phyloP scores from a whole-genome alignment of 1,140 invertebrate species.

The Diuraphis noxia region DNA sequence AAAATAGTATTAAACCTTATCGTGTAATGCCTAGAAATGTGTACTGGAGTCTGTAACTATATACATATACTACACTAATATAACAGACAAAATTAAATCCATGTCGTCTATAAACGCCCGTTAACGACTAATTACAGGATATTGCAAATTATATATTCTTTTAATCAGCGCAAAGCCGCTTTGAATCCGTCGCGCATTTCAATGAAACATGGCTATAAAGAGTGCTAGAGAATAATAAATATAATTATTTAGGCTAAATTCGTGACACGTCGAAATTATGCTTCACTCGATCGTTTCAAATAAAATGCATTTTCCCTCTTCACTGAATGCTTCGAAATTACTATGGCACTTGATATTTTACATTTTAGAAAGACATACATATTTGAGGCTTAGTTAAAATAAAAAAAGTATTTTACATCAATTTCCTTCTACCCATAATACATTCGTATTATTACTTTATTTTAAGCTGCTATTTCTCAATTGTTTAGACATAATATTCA shows the following conservation, averaged over 20 bases:
- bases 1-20: slow-evolving; percentile 25
- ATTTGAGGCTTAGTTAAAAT: no score
- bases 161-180: background rate
- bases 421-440: background rate
- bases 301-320: background rate
- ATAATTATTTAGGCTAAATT: background rate
- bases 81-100: background rate
- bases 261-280: background rate
- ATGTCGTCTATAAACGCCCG: background rate
- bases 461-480: background rate
- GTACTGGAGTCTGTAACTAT: background rate
- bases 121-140: slow-evolving; percentile 18
- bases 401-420: no score
- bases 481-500: background rate
- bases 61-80: background rate
- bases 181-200: background rate
- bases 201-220: background rate
- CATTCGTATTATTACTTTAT: background rate
- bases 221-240: background rate
- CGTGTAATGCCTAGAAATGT: background rate
- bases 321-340: background rate
- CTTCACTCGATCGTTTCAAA: background rate
- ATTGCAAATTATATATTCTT: background rate
- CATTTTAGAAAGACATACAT: background rate
- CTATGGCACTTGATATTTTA: background rate